Evolutionary conservation across 1,140 invertebrate genomes (phyloP).

Genomic region (Planococcus citri): DNA sequence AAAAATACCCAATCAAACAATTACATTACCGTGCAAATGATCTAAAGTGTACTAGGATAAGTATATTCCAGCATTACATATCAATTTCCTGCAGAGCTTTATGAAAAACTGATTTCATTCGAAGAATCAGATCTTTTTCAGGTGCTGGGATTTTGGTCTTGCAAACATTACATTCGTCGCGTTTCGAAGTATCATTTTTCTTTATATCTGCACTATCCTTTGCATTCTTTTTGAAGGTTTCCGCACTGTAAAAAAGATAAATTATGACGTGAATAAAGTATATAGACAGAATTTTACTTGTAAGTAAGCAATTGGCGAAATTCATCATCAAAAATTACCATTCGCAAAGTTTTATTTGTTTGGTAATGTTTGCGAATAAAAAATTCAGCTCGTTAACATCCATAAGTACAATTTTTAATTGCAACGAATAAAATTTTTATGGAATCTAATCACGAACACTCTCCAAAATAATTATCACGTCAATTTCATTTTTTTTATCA

Average conservation of each 20-base stretch:
- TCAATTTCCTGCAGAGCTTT: not conserved
- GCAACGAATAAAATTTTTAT: too few relatives aligned
- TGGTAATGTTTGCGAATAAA: not conserved
- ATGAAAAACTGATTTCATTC: not conserved
- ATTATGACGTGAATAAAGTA: too few relatives aligned
- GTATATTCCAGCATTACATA: too few relatives aligned
- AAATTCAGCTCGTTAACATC: not conserved
- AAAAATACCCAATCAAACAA: not conserved
- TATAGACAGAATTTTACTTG: too few relatives aligned
- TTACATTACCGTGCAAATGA: too few relatives aligned
- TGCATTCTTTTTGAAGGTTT: not conserved
- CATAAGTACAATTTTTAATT: not conserved
- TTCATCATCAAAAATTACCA: not conserved
- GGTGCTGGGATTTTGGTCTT: not conserved
- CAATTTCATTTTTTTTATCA: too few relatives aligned
- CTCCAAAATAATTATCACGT: too few relatives aligned
- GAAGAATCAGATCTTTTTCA: not conserved
- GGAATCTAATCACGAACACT: too few relatives aligned
- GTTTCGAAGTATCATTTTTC: not conserved
- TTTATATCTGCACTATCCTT: not conserved
- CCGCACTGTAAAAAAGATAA: not conserved
- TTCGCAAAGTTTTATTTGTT: not conserved
- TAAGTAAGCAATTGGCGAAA: too few relatives aligned
- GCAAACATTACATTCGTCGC: not conserved
- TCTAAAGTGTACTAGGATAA: too few relatives aligned